Evolutionary conservation across 2,113 vertebrate species (phyloP).

Genomic region (Cromileptes altivelis): DNA sequence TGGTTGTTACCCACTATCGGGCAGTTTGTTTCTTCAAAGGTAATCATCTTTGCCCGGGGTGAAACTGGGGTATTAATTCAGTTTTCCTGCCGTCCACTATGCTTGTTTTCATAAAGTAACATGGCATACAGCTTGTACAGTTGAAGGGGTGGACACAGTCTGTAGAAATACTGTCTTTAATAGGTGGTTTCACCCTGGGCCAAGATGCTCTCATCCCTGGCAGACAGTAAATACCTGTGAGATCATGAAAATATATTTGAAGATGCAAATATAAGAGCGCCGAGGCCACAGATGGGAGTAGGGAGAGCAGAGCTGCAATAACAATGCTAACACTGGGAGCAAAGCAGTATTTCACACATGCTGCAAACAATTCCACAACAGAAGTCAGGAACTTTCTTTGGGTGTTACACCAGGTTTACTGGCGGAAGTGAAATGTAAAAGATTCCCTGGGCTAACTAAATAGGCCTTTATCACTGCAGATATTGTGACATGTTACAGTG

Average conservation of each 20-base stretch:
- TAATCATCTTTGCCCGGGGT: too few species aligned
- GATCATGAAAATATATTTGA: neutral
- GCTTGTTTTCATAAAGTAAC: too few species aligned
- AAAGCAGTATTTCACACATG: neutral
- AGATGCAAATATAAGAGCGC: neutral
- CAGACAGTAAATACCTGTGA: neutral
- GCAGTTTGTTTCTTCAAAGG: too few species aligned
- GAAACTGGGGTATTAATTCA: too few species aligned
- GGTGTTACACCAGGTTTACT: neutral
- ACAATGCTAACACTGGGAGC: neutral
- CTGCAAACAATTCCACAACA: neutral
- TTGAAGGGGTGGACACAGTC: neutral
- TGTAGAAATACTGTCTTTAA: neutral
- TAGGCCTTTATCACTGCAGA: too few species aligned
- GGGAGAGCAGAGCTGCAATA: too few species aligned
- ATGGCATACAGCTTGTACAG: too few species aligned
- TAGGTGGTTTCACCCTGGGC: neutral
- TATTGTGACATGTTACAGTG: too few species aligned
- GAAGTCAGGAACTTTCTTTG: neutral
- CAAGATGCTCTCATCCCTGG: neutral
- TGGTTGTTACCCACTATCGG: too few species aligned
- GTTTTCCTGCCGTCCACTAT: too few species aligned
- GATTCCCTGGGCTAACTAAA: neutral
- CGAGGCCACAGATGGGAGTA: too few species aligned
- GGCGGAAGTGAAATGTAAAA: neutral